Evolutionary conservation across 1,140 invertebrate genomes (phyloP), one percentile per base, ranked within the genome.

Genomic region (Meloidogyne chitwoodi): DNA sequence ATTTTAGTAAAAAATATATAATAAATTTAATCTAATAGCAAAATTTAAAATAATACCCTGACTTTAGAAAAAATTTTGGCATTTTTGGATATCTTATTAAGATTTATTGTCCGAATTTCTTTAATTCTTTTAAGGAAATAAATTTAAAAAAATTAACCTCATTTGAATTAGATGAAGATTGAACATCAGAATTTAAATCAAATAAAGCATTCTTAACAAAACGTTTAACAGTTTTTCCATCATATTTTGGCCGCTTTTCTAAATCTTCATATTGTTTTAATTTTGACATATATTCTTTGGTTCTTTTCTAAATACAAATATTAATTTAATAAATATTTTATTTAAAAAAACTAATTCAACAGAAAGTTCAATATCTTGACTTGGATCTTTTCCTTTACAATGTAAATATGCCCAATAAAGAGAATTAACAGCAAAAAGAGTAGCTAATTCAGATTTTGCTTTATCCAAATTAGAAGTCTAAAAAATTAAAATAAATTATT

Each of bases 271-370:
- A 70, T 11, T 44, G 26, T 34, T 70, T 70, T 61, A 70, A 70
- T 29, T 70, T 70, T 70, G 44, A 26, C 29, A 70, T 70, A 70
- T 70, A 70, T 41, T 70, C 68, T 16, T 70, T 70, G 6, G 61
- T 70, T 48, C 68, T 44, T 26, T 70, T 44, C 68, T 70, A 38
- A 38, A 68, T n/a, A 38, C 16, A 66, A 66, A 31, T 10, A n/a
- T 10, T 41, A n/a, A 67, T 22, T 34, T 67, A 26, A 67, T n/a
- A n/a, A n/a, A n/a, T 29, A 26, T 14, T 24, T 34, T 29, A 29
- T 24, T 26, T 27, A 70, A 27, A 70, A 41, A 44, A 56, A 44
- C 68, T 38, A 70, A n/a, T 70, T 70, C 68, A 27, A 61, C 24
- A 44, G 68, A 3, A 44, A 70, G 68, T 56, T 70, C 34, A 24